Evolutionary conservation across 2,113 vertebrate genomes (phyloP), one percentile per base, ranked within the genome.

Genomic region (Meleagris gallopavo): DNA sequence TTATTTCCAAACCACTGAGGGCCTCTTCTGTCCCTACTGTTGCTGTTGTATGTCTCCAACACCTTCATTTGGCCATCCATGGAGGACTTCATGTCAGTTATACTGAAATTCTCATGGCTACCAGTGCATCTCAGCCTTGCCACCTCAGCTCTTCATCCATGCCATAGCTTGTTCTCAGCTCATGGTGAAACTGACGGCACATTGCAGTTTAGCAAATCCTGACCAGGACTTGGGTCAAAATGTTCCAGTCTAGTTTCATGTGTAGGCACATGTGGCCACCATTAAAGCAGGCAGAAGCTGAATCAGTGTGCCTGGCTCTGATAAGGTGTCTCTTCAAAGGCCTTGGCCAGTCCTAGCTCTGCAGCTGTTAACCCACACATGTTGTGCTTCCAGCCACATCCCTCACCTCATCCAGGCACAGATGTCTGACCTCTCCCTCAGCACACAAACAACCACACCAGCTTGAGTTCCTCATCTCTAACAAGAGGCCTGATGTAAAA

Each of bases 381-480:
- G 13, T 20, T 55, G n/a, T 65, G n/a, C 36, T 76, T 40, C 27
- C 16, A 48, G 78, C 17, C 82, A 24, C 0, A 0, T 48, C 6
- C 1, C 30, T 43, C 10, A 21, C 15, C 43, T 78, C 18, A 45
- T 36, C 40, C 72, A 60, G 55, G 14, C 1, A 13, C 30, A 70
- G 48, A 36, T 5, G 38, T n/a, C 38, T 52, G 78, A 65, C 25
- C 46, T 69, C 52, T 93, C 43, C 52, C 3, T 13, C 43, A 10
- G 2, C 62, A 72, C 61, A 46, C 52, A 81, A 14, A 19, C 24
- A 34, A 13, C 14, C 0, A 0, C 48, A 12, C 13, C 21, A 65
- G 11, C 27, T 61, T 65, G 27, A 10, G 9, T 16, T 6, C 83
- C 30, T n/a, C 72, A 52, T 4, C 0, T 0, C 71, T 55, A 57